phyloP scores from a whole-genome alignment of 2,113 vertebrate species.

The Campylomormyrus numenius region DNA sequence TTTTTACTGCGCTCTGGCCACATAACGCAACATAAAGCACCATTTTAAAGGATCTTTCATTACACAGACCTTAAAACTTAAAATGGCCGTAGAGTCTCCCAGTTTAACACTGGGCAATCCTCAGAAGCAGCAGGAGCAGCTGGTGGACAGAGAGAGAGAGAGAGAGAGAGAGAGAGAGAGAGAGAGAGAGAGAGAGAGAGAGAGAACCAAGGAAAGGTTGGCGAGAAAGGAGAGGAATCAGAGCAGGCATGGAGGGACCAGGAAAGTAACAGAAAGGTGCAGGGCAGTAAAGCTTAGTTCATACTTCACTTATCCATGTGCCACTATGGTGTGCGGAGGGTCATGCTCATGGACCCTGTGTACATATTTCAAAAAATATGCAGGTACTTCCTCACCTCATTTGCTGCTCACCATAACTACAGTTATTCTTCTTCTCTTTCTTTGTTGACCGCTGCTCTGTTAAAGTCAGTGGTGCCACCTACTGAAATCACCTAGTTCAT shows the following conservation, averaged over 20 bases:
- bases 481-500: not conserved
- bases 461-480: not conserved
- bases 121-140: not conserved
- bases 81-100: not conserved
- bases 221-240: not conserved
- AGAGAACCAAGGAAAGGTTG: not conserved
- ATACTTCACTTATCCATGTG: not conserved
- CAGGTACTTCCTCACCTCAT: not conserved
- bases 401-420: not conserved
- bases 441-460: not conserved
- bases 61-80: not conserved
- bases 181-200: not conserved
- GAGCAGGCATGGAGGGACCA: not conserved
- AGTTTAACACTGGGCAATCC: not conserved
- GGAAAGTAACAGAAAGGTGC: not conserved
- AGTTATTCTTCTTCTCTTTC: not conserved
- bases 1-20: not conserved
- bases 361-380: not conserved
- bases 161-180: not conserved
- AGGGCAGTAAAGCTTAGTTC: not conserved
- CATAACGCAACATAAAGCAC: not conserved
- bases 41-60: not conserved
- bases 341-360: not conserved
- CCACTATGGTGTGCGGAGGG: not conserved
- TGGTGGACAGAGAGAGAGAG: not conserved